A percentile compares a stretch with the other conserved stretches of the same genome.
Evolutionary conservation across 1,140 invertebrate species (phyloP).

Genomic region (Trichonephila clavipes): DNA sequence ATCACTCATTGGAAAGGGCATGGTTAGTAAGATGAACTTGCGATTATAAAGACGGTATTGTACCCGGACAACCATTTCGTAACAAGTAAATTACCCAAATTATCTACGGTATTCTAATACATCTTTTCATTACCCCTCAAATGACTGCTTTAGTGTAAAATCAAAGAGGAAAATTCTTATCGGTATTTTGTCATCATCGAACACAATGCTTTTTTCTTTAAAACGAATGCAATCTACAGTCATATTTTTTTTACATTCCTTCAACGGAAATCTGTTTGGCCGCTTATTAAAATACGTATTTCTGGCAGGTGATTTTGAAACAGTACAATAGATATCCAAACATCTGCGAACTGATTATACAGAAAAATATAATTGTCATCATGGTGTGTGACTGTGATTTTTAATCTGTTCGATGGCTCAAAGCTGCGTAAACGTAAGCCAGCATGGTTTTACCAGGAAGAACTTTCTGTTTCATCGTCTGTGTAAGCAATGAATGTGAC

Average conservation of each 20-base stretch:
- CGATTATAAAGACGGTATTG: not conserved
- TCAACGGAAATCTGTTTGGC: not conserved
- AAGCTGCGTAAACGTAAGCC: conserved; percentile 19
- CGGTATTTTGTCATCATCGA: not conserved
- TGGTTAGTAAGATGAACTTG: not conserved
- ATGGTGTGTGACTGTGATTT: not conserved
- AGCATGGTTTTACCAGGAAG: conserved; percentile 26
- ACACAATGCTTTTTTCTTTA: not conserved
- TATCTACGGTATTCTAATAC: not conserved
- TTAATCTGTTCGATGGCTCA: not conserved
- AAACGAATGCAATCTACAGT: not conserved
- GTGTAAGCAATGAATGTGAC: conserved; percentile 5
- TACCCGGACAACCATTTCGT: not conserved
- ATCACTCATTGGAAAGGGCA: conserved; percentile 4
- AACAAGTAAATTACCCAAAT: conserved; percentile 13
- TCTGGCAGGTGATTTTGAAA: not conserved
- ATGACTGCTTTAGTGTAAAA: not conserved
- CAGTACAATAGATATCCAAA: not conserved
- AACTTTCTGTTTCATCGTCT: not conserved
- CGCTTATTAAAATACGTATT: not conserved
- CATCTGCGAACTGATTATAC: not conserved
- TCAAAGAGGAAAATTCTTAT: not conserved
- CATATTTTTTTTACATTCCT: not conserved
- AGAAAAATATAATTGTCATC: not conserved
- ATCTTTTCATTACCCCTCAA: not conserved